Base-by-base conservation (phyloP, 2,113 vertebrate genomes). In the Lepidothrix coronata region DNA sequence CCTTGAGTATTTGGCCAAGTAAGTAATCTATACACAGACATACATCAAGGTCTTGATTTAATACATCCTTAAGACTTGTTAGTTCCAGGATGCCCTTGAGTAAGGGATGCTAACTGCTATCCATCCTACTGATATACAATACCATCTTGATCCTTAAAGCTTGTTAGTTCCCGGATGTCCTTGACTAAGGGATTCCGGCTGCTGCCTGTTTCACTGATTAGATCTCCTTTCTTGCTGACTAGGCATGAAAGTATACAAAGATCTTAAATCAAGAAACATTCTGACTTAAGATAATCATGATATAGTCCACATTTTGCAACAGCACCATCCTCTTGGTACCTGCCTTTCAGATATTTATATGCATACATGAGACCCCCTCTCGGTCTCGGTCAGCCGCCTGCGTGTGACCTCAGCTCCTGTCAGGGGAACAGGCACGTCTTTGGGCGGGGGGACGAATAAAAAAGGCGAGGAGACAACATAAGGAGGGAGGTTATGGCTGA, bases 391-490 rank as follows among this genome's bases (percentile, higher is more conserved):
- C 77, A 24, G 66, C 48, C 17, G 12, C 22, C 39, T 7, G 28
- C 9, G 2, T 7, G 37, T 1, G 7, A 8, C 6, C 3, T 8
- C 70, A 33, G 5, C 41, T 43, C 35, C 65, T 3, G 44, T 2
- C 59, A 5, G 24, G 5, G 5, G 30, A 1, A 7, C 37, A 4
- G 6, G 2, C 54, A 1, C 7, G 2, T 11, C 44, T 41, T 21
- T 8, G 54, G 9, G 58, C 25, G 24, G 21, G 7, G 12, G 5
- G 9, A 4, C 13, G n/a, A 57, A 30, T 8, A 37, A 46, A 63
- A 55, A 13, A 21, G 15, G 7, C 12, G 14, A 14, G 20, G 4
- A 8, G 6, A 3, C 31, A 11, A 22, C 11, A 9, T 0, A 18
- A 21, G 31, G 24, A 19, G 4, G 6, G 9, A 17, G 14, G 3